Evolutionary conservation across 2,113 vertebrate species (phyloP).

Genomic region (Salvelinus alpinus): DNA sequence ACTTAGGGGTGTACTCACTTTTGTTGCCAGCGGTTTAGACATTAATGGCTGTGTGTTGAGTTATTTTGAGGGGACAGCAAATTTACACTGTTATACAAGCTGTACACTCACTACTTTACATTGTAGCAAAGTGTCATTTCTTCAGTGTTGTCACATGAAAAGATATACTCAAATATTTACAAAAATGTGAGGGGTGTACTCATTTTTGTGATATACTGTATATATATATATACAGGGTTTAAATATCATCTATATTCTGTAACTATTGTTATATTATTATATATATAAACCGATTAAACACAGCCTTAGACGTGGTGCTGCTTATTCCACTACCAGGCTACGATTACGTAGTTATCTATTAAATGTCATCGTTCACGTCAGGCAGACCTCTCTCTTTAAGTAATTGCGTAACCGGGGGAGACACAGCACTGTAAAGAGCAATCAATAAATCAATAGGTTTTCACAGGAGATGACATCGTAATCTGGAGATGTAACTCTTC

Average conservation of each 20-base stretch:
- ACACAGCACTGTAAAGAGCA: constrained; percentile 10
- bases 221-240: neutral
- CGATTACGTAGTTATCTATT: constrained; percentile 3
- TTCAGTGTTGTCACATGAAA: no score
- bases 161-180: no score
- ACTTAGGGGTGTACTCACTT: no score
- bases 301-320: neutral
- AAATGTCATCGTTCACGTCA: constrained; percentile 15
- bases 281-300: constrained; percentile 1
- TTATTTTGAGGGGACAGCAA: no score
- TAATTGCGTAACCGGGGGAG: constrained; percentile 21
- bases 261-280: constrained; percentile 3
- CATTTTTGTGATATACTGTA: no score
- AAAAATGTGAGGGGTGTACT: no score
- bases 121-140: no score
- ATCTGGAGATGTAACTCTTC: constrained; percentile 9
- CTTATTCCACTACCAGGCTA: neutral
- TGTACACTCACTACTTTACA: no score
- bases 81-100: no score
- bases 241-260: neutral
- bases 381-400: constrained; percentile 26
- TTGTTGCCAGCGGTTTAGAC: no score
- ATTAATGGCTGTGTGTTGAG: no score
- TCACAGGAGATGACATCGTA: constrained; percentile 1
- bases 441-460: constrained; percentile 44